Evolutionary conservation across 2,113 vertebrate genomes (phyloP), one percentile per base, ranked within the genome.

Genomic region (Melanotaenia duboulayi): DNA sequence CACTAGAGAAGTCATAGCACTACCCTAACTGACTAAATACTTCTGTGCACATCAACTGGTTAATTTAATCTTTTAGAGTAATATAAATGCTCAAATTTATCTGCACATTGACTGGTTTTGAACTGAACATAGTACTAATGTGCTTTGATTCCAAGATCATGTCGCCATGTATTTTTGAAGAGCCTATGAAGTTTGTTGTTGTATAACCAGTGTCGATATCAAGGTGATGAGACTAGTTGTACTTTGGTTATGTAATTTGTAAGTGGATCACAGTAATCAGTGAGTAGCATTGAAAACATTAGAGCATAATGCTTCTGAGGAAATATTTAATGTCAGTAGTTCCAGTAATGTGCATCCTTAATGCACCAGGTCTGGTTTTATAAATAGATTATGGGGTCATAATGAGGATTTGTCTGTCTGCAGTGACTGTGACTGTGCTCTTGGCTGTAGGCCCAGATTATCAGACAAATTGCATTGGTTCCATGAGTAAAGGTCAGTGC

Each of bases 391-490:
- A 64, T 25, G 13, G 54, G 52, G 19, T 58, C 39, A 60, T 63
- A 35, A 68, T 20, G 63, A 50, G 73, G 76, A 60, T 82, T 74
- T 71, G 79, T 49, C 73, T 5, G 78, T 76, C 75, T 80, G 57
- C 17, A 4, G 35, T 59, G 32, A 42, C 58, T 51, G 66, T 74
- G 57, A 48, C 28, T 20, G 35, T 59, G 69, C 4, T 74, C 19
- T 65, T 85, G 85, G 82, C 82, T 66, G 57, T 11, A 37, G 65
- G 62, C 82, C 78, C 82, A 79, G 52, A 84, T 80, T 74, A 65
- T 70, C 82, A 85, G 71, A 87, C 84, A 79, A 65, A 76, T 61
- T 72, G 74, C 14, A 7, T 14, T 1, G 22, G 49, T 50, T 86
- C 50, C 55, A 55, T 4, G 6, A 24, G n/a, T 59, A 66, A 84